Percentiles rank a stretch among this genome's conserved stretches.
These are phyloP conservation scores for Scolopax mira DNA, from an alignment of 2,113 vertebrate genomes.

Conservation along the genomic window DNA sequence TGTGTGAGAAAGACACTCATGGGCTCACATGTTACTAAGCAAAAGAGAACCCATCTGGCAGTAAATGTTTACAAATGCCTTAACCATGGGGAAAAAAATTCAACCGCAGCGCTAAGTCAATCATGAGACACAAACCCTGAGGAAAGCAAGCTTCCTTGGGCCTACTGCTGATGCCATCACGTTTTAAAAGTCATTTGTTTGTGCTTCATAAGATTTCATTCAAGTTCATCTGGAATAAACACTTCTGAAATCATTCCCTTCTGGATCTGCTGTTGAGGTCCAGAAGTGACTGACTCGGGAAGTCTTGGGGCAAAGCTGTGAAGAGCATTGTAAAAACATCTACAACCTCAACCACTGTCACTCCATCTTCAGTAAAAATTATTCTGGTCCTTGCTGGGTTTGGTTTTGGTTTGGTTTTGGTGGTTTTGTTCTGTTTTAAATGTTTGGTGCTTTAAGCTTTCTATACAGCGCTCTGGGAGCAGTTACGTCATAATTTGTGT, in stretches of 20 bases:
- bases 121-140: background rate
- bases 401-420: background rate
- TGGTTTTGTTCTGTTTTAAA: background rate
- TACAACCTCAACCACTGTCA: background rate
- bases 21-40: background rate
- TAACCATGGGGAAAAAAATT: background rate
- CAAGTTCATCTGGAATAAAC: background rate
- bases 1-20: background rate
- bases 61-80: background rate
- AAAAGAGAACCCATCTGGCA: background rate
- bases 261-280: background rate
- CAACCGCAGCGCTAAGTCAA: fast-evolving
- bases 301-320: background rate
- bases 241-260: background rate
- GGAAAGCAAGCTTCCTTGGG: background rate
- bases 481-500: background rate
- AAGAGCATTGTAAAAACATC: background rate
- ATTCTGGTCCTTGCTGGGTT: background rate
- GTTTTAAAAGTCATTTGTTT: background rate
- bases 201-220: background rate
- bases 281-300: background rate
- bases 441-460: conserved; percentile 34
- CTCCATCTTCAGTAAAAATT: background rate
- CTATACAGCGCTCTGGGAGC: background rate
- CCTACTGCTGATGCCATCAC: background rate